Evolutionary conservation across 1,140 invertebrate genomes (phyloP).

Genomic region (Ephestia elutella): DNA sequence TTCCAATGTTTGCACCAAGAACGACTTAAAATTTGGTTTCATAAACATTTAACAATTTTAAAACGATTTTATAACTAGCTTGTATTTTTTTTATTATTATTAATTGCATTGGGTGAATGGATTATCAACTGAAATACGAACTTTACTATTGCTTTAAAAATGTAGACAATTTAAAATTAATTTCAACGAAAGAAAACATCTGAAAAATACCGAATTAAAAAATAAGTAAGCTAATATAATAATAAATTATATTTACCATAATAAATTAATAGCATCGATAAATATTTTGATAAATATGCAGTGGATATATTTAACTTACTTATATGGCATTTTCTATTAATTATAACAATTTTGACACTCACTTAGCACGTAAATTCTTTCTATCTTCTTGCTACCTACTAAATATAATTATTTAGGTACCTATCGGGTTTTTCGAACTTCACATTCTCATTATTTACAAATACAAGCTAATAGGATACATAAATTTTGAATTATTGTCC

Average conservation of each 20-base stretch:
- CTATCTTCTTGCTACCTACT: background rate
- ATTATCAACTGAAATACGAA: too few relatives aligned
- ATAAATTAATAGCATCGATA: background rate
- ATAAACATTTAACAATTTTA: background rate
- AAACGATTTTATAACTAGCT: background rate
- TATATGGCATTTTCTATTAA: background rate
- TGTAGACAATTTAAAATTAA: too few relatives aligned
- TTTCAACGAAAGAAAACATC: too few relatives aligned
- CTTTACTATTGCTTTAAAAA: too few relatives aligned
- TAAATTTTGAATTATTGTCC: constrained; percentile 48
- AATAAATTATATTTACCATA: background rate
- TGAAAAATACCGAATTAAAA: too few relatives aligned
- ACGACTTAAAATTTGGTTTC: background rate
- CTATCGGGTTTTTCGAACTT: background rate
- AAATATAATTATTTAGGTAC: background rate
- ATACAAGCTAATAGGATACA: constrained; percentile 13
- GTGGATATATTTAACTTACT: background rate
- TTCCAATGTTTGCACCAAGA: constrained; percentile 40
- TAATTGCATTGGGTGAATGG: too few relatives aligned
- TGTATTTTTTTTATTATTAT: too few relatives aligned
- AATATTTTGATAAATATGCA: background rate
- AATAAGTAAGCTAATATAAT: too few relatives aligned
- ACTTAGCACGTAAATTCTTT: background rate
- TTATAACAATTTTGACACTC: background rate
- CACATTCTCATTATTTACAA: constrained; percentile 14